A percentile compares a stretch with the other conserved stretches of the same genome.
These are phyloP conservation scores for Pandion haliaetus DNA, from an alignment of 2,113 vertebrate species.

Conservation along the genomic window DNA sequence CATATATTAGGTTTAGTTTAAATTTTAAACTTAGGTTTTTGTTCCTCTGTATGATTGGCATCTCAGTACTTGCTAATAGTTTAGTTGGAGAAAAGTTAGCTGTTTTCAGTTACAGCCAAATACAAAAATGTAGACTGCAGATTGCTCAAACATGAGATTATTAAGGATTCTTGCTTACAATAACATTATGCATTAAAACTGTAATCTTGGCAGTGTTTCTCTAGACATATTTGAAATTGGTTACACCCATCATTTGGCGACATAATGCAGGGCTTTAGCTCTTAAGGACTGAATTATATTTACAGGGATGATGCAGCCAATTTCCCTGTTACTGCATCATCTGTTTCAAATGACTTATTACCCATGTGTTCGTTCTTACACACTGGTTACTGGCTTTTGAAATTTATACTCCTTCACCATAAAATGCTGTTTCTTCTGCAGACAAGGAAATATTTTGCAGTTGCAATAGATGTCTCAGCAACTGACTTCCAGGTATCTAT, in stretches of 20 bases:
- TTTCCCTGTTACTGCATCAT: constrained; percentile 1
- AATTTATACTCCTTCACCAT: not conserved
- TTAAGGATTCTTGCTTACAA: not conserved
- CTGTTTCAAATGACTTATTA: constrained; percentile 18
- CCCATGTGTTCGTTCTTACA: not conserved
- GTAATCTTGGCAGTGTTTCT: constrained; percentile 6
- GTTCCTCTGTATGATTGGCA: not conserved
- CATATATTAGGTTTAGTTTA: not conserved
- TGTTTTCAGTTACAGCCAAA: not conserved
- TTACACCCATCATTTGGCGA: constrained; percentile 48
- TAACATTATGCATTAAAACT: not conserved
- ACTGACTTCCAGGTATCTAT: not conserved
- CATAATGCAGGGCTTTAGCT: not conserved
- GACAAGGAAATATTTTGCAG: not conserved
- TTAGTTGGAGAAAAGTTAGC: not conserved
- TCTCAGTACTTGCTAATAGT: not conserved
- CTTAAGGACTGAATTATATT: not conserved
- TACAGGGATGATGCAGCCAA: not conserved
- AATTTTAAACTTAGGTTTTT: not conserved
- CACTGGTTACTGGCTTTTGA: not conserved
- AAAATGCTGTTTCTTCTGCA: not conserved
- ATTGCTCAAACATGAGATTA: not conserved
- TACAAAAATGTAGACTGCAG: not conserved
- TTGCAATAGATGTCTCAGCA: not conserved
- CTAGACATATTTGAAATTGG: not conserved